Base-by-base conservation (phyloP, 2,797 vertebrate genomes). In the Benthosema pterotum region DNA sequence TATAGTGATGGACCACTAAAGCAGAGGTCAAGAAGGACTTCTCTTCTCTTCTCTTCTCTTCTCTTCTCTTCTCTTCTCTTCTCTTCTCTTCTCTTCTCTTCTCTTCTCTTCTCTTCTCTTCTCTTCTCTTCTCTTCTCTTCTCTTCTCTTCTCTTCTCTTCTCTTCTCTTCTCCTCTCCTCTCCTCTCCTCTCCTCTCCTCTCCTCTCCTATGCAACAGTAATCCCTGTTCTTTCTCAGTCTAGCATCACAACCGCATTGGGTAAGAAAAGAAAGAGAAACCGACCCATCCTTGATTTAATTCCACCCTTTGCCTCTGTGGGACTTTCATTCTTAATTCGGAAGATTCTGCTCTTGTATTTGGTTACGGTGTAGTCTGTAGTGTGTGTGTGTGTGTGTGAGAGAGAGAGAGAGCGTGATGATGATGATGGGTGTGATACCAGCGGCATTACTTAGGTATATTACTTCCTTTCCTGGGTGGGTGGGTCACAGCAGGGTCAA, bases 251-350 rank as follows among this genome's bases (percentile, higher is more conserved):
- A 59, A 75, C 72, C 73, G 66, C 22, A 58, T 71, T 72, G 19
- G 14, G 12, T 70, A 76, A 79, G 66, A 64, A 71, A 66, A 52
- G 54, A 72, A 71, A 52, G 51, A 72, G 67, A 60, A 50, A 63
- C 74, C 78, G 83, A 85, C 75, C 80, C 82, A 73, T 83, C 76
- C 80, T 74, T 80, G 66, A 73, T 81, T 83, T 85, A 84, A 86
- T 83, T 86, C 82, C 79, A 76, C 74, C 64, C 62, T 66, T 60
- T 72, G 52, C 84, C 56, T 59, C 55, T 15, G 14, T 56, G 45
- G 52, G 50, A 63, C 77, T 75, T 88, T 87, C 73, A 81, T 81
- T 89, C 78, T 58, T 63, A 70, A 63, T 75, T 73, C 76, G 72
- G 71, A 69, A 88, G 76, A 89, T 80, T 82, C 78, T 52, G 51